These are phyloP conservation scores for Reticulitermes speratus DNA, from an alignment of 1,140 invertebrate species.

Conservation along the genomic window DNA sequence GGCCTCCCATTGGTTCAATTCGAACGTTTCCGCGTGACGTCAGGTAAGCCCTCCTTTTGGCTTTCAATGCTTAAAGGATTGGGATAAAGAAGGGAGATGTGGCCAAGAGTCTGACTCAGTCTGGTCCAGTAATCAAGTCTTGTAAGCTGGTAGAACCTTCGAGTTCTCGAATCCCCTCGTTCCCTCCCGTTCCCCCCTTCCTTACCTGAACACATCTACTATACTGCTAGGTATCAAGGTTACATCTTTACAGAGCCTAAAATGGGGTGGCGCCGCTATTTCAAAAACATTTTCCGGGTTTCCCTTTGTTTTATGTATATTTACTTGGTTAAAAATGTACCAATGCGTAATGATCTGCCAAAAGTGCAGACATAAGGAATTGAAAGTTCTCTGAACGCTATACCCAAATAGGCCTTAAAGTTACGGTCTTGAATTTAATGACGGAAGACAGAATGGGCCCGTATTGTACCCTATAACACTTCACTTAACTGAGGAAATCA, in stretches of 20 bases:
- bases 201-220: not conserved
- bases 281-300: conserved; percentile 16
- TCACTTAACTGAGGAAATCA: not conserved
- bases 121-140: not conserved
- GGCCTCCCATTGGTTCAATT: conserved; percentile 3
- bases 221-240: not conserved
- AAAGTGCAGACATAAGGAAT: not conserved
- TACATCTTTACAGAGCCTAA: not conserved
- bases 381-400: not conserved
- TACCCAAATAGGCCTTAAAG: not conserved
- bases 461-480: not conserved
- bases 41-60: conserved; percentile 8
- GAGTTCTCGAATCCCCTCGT: not conserved
- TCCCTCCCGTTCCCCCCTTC: not conserved
- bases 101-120: not conserved
- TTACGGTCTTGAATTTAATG: not conserved
- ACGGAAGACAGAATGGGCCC: not conserved
- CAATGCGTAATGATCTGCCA: not conserved
- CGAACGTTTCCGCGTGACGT: conserved; percentile 16
- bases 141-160: not conserved
- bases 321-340: not conserved
- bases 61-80: conserved; percentile 7
- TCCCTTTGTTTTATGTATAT: not conserved
- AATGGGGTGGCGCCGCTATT: not conserved
- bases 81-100: not conserved